Base-by-base conservation (phyloP, 35 echinoderm and acorn worm species). In the Amphiura filiformis region DNA sequence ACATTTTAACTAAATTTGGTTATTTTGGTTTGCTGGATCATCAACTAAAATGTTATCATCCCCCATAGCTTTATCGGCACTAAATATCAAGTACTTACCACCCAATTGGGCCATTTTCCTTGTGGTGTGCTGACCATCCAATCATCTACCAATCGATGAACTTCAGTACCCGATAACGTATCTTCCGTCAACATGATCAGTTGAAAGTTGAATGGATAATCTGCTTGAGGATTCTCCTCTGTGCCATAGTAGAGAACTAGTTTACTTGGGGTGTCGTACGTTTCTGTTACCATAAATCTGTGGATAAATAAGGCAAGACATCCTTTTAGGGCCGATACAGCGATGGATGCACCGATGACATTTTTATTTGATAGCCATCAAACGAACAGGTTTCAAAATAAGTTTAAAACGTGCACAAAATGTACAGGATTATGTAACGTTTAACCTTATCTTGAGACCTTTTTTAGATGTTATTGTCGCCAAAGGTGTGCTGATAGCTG, bases 231-330 rank as follows among this genome's bases (percentile, higher is more conserved):
- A 26, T 87, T 84, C 33, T 97, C 88, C 2, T 82, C 88, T 13
- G 94, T 97, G 28, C 94, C 94, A 39, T 93, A 97, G 39, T 97
- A 97, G 32, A 76, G 65, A 4, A 97, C 35, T 2, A 97, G 84
- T 11, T 86, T 79, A 30, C 82, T 76, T 0, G 88, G 91, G 3
- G 57, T 70, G 40, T 93, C 91, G 88, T 97, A 97, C 26, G 91
- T 80, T 76, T 97, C 94, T 0, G 94, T 93, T 12, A 91, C 92
- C 94, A 97, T 97, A 79, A 97, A 97, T 80, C 93, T 94, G 28
- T 37, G 65, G 38, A 76, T 17, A 77, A 22, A n/a, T n/a, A 85
- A 26, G 20, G 26, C 15, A 32, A 32, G n/a, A 76, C 77, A 75
- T n/a, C n/a, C n/a, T n/a, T n/a, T n/a, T n/a, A n/a, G n/a, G n/a